These are phyloP conservation scores for Paramuricea clavata DNA, from an alignment of 92 coral and sea anemone genomes.

Conservation along the genomic window DNA sequence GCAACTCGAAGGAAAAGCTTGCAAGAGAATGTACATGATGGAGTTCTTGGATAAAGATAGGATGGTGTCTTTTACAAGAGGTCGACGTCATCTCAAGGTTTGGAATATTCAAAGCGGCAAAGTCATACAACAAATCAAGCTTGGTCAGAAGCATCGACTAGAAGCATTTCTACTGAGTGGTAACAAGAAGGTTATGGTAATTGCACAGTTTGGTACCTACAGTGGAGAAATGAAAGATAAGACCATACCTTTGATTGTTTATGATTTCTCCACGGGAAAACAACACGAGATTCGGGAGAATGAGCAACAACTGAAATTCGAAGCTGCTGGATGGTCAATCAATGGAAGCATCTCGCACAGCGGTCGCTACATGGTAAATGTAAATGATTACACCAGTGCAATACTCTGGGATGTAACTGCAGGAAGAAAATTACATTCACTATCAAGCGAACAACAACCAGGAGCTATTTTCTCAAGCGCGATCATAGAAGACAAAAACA, in stretches of 20 bases:
- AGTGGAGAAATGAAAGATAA: slow-evolving; percentile 30
- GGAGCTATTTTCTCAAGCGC: slow-evolving; percentile 69
- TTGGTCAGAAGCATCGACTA: slow-evolving; percentile 77
- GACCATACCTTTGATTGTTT: slow-evolving; percentile 38
- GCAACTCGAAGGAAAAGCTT: slow-evolving; percentile 84
- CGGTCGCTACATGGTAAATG: slow-evolving; percentile 76
- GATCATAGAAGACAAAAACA: slow-evolving; percentile 60
- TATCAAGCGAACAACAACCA: slow-evolving; percentile 46
- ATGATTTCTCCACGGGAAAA: slow-evolving; percentile 39
- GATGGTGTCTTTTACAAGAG: slow-evolving; percentile 89
- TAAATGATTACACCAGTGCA: slow-evolving; percentile 62
- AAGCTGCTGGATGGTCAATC: slow-evolving; percentile 21
- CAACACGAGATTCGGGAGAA: slow-evolving; percentile 44
- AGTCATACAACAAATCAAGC: slow-evolving; percentile 79
- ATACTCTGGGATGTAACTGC: slow-evolving; percentile 74
- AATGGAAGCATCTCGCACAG: slow-evolving; percentile 64
- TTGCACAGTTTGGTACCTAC: slow-evolving; percentile 37
- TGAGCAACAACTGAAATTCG: slow-evolving; percentile 39
- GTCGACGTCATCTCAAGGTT: slow-evolving; percentile 85
- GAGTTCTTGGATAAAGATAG: slow-evolving; percentile 79
- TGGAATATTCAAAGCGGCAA: slow-evolving; percentile 89
- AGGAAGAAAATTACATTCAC: slow-evolving; percentile 59
- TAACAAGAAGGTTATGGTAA: slow-evolving; percentile 61
- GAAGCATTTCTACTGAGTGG: slow-evolving; percentile 86
- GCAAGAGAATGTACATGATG: slow-evolving; percentile 93